Evolutionary conservation across 2,113 vertebrate species (phyloP), one percentile per base, ranked within the genome.

Genomic region (Apodemus speciosus): DNA sequence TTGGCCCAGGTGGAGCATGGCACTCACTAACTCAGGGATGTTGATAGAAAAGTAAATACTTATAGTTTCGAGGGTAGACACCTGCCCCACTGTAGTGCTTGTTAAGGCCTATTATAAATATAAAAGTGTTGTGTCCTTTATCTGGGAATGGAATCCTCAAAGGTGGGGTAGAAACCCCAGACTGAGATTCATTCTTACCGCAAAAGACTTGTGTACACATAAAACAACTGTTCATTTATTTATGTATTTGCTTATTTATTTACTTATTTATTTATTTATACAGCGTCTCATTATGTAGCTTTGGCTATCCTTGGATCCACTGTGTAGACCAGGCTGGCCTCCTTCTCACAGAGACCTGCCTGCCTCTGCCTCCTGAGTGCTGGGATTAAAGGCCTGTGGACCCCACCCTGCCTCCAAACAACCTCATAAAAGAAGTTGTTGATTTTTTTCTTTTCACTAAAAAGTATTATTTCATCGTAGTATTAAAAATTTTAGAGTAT

Each of bases 391-490:
- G 66, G 10, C 32, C 16, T 3, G 16, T 69, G 68, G 11, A 38
- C n/a, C n/a, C n/a, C 16, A 38, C n/a, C 68, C 68, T 71, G 68
- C 68, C n/a, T 38, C 68, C 38, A 71, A 71, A 38, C n/a, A 71
- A 38, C n/a, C n/a, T 90, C 90, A 88, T 90, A 93, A 87, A 51
- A 75, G 43, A 58, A 79, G 53, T 81, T 72, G 2, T 53, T 85
- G 38, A 62, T 3, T 58, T 56, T 90, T 85, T 10, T n/a, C 10
- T 85, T 89, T 90, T 95, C 38, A 87, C 20, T 85, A 53, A 25
- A 25, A 68, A 84, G 72, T 88, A 49, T 76, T 79, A 81, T 79
- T 96, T 96, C 89, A 58, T 87, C 38, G 56, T 30, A 66, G 11
- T 32, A 72, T 84, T 87, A 46, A 0, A 91, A 58, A 40, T 79